phyloP scores from a whole-genome alignment of 2,888 invertebrate species.

The Ellobium chinense region DNA sequence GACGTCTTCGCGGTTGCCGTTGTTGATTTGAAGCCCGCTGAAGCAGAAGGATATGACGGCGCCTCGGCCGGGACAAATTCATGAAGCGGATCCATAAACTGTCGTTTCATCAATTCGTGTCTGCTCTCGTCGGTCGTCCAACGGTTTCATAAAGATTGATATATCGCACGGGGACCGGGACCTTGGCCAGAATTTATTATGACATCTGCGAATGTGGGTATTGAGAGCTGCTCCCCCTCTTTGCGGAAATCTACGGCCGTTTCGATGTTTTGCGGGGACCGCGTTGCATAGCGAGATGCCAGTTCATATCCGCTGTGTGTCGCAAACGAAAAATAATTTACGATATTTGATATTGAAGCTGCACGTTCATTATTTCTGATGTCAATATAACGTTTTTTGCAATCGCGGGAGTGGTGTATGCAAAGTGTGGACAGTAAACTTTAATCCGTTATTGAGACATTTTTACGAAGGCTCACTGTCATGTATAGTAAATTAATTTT shows the following conservation, averaged over 20 bases:
- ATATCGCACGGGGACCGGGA: slow-evolving; percentile 41
- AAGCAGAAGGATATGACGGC: slow-evolving; percentile 36
- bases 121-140: slow-evolving; percentile 36
- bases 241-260: slow-evolving; percentile 16
- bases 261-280: slow-evolving; percentile 1
- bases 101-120: slow-evolving; percentile 56
- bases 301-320: slow-evolving; percentile 32
- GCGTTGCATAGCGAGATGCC: background rate
- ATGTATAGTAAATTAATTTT: too few relatives aligned
- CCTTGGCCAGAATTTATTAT: slow-evolving; percentile 33
- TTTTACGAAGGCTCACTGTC: too few relatives aligned
- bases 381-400: too few relatives aligned
- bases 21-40: slow-evolving; percentile 32
- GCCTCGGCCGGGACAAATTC: slow-evolving; percentile 24
- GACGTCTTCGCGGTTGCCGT: slow-evolving; percentile 13
- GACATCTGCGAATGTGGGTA: slow-evolving; percentile 38
- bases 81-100: slow-evolving; percentile 50
- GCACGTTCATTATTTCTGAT: background rate
- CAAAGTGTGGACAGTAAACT: too few relatives aligned
- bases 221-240: slow-evolving; percentile 20
- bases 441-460: too few relatives aligned
- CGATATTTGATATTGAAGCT: slow-evolving; percentile 27
- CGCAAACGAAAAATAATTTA: slow-evolving; percentile 22
- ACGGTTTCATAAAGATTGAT: slow-evolving; percentile 56
- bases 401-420: too few relatives aligned